Percentiles rank a stretch among this genome's conserved stretches.
phyloP scores from a whole-genome alignment of 2,113 vertebrate genomes.

The Alectura lathami region DNA sequence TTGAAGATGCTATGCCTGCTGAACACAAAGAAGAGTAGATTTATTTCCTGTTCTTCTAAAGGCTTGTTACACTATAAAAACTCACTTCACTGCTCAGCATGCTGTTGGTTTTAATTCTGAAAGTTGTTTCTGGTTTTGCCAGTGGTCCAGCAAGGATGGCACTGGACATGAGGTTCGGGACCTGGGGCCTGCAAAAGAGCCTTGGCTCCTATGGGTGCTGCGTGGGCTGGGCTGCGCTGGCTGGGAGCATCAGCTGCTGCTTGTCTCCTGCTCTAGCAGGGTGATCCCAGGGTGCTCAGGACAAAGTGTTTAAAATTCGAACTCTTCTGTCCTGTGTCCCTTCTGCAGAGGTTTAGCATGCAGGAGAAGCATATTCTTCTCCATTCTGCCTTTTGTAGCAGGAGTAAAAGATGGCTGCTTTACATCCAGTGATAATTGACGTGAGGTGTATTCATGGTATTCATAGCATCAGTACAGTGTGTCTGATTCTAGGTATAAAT shows the following conservation, averaged over 20 bases:
- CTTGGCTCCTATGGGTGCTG: neutral
- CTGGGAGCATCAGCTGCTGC: neutral
- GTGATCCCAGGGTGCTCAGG: neutral
- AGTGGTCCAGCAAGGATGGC: neutral
- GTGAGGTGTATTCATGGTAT: neutral
- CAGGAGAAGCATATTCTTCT: neutral
- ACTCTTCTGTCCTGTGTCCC: neutral
- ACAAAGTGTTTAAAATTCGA: neutral
- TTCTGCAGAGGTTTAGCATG: neutral
- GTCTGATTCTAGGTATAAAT: neutral
- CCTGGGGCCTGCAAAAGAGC: neutral
- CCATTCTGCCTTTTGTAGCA: neutral
- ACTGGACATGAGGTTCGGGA: neutral
- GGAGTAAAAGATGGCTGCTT: neutral
- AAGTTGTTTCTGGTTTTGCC: neutral
- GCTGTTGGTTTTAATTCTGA: conserved; percentile 1
- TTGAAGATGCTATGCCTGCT: conserved; percentile 5
- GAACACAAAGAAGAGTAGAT: neutral
- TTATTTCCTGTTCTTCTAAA: conserved; percentile 27
- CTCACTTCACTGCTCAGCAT: neutral
- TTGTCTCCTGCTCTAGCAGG: neutral
- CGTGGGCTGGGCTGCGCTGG: neutral
- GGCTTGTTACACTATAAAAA: conserved; percentile 26
- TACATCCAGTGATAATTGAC: neutral
- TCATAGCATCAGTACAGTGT: neutral